Evolutionary conservation across 2,888 invertebrate genomes (phyloP).

Genomic region (Amiota communis): DNA sequence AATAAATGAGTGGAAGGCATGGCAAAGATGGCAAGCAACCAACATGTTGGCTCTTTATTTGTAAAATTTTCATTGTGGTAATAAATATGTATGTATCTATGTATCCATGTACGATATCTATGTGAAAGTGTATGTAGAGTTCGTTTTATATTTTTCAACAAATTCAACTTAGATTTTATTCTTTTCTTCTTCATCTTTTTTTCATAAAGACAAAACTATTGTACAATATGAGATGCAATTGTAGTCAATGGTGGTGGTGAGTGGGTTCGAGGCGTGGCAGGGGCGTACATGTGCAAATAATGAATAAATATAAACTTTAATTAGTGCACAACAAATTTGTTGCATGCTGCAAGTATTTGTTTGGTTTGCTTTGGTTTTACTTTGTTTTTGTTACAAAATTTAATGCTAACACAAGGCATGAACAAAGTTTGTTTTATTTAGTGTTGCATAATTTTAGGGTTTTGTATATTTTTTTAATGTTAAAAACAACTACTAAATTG

Average conservation of each 20-base stretch:
- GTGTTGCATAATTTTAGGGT: slow-evolving; percentile 12
- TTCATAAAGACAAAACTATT: not conserved
- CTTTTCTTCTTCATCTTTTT: not conserved
- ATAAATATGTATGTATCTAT: not conserved
- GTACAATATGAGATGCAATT: no score
- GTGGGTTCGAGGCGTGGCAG: not conserved
- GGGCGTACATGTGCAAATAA: not conserved
- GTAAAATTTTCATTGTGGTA: slow-evolving; percentile 25
- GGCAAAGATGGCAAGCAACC: not conserved
- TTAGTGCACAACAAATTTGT: not conserved
- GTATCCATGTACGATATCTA: slow-evolving; percentile 24
- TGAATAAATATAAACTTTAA: slow-evolving; percentile 26
- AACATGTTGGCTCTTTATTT: slow-evolving; percentile 24
- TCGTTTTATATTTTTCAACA: not conserved
- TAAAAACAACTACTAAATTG: no score
- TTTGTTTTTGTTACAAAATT: slow-evolving; percentile 11
- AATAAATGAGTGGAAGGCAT: slow-evolving; percentile 12
- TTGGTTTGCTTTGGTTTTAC: not conserved
- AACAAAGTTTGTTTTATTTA: not conserved
- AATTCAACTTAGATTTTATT: not conserved
- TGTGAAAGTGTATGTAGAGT: not conserved
- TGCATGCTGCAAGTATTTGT: no score
- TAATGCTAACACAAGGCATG: not conserved
- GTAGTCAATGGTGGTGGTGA: not conserved
- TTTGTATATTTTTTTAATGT: no score